phyloP scores from a whole-genome alignment of 1,140 invertebrate species.

The Drosophila sechellia region DNA sequence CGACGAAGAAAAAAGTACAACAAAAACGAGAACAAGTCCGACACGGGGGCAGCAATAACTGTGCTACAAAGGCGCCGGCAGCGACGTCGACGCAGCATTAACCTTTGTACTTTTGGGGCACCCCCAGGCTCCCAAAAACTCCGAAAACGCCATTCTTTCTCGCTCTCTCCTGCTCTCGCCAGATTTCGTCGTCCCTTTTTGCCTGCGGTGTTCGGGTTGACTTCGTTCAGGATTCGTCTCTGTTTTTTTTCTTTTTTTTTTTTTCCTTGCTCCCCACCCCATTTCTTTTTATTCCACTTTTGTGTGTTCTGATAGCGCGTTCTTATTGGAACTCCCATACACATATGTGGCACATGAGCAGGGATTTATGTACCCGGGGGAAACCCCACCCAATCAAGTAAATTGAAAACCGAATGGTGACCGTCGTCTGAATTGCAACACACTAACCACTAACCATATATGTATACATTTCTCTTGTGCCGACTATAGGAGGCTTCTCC shows the following conservation, averaged over 20 bases:
- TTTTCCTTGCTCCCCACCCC: slow-evolving; percentile 15
- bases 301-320: slow-evolving; percentile 22
- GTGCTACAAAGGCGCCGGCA: slow-evolving; percentile 53
- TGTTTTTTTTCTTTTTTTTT: slow-evolving; percentile 13
- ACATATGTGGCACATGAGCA: slow-evolving; percentile 27
- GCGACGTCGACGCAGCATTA: slow-evolving; percentile 48
- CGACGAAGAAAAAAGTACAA: background rate
- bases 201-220: slow-evolving; percentile 4
- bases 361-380: slow-evolving; percentile 3
- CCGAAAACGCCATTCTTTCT: slow-evolving; percentile 16
- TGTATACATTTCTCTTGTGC: background rate
- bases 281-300: slow-evolving; percentile 11
- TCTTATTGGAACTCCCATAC: slow-evolving; percentile 69
- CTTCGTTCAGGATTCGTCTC: slow-evolving; percentile 33
- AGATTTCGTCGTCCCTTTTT: background rate
- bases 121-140: slow-evolving; percentile 35
- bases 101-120: slow-evolving; percentile 29
- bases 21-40: background rate
- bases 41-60: slow-evolving; percentile 34
- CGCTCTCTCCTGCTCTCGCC: slow-evolving; percentile 10
- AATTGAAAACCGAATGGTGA: slow-evolving; percentile 34
- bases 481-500: slow-evolving; percentile 76
- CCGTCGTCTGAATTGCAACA: slow-evolving; percentile 20
- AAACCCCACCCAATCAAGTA: background rate
- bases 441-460: background rate